Evolutionary conservation across 1,140 invertebrate genomes (phyloP), one percentile per base, ranked within the genome.

Genomic region (Sitobion miscanthi): DNA sequence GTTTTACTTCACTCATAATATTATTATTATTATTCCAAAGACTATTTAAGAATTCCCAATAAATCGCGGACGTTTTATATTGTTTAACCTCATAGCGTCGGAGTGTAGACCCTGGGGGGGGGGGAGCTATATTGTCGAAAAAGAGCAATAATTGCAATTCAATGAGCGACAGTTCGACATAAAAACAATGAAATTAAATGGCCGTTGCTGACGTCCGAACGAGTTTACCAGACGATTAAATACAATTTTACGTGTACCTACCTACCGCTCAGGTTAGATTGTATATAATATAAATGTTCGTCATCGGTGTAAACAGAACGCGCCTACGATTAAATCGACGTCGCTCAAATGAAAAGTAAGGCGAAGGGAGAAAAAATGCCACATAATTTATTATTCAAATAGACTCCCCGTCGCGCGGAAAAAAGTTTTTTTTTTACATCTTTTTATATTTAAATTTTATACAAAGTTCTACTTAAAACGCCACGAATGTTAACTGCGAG

Each of bases 361-460:
- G 14, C 14, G 62, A 77, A 77, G 14, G 62, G 17, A n/a, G n/a
- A 77, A 69, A n/a, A 77, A 77, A 30, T 5, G 17, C 3, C 30
- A 77, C n/a, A 77, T 77, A 77, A 77, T 77, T 77, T 77, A 77
- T 77, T 77, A 77, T 77, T 77, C 62, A 77, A 77, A 77, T 77
- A 77, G 30, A 35, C 62, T n/a, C n/a, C 62, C 30, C n/a, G n/a
- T 77, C 23, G 62, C 30, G 62, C 0, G 14, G 0, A 4, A 77
- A 77, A 77, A 77, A 77, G 14, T n/a, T 77, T 77, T n/a, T 14
- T 14, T n/a, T 77, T n/a, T 17, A 77, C 30, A 77, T 77, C 30
- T 77, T 77, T 77, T 77, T 77, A 77, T n/a, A 77, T 77, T 77
- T 77, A 77, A 77, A 77, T 77, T 77, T 77, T n/a, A n/a, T 77